These are phyloP conservation scores for Teleogryllus oceanicus DNA, from an alignment of 2,888 invertebrate genomes.

Conservation along the genomic window DNA sequence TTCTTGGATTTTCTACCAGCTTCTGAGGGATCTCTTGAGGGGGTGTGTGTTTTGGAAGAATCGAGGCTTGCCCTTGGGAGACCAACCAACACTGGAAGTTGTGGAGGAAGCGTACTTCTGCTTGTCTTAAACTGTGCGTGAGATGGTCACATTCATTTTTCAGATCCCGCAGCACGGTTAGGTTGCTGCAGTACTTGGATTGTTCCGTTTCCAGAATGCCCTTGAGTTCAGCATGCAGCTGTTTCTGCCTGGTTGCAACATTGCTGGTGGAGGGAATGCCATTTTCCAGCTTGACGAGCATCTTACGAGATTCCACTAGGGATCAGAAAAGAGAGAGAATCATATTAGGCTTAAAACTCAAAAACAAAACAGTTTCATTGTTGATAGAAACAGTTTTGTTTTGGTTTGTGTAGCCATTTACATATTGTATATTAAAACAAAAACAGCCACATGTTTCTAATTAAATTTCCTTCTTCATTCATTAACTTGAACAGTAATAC, in stretches of 20 bases:
- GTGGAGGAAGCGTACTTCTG: slow-evolving; percentile 39
- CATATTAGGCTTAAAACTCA: background rate
- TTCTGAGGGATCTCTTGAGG: background rate
- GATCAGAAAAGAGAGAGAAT: background rate
- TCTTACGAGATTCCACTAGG: background rate
- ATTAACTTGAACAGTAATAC: too few species aligned
- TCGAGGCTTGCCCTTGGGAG: background rate
- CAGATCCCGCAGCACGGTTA: slow-evolving; percentile 31
- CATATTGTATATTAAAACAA: too few species aligned
- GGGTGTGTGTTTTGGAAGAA: background rate
- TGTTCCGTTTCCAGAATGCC: background rate
- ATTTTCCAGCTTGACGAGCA: background rate
- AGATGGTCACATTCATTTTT: slow-evolving; percentile 44
- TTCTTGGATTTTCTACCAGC: background rate
- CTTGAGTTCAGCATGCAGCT: background rate
- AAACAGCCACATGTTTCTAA: too few species aligned
- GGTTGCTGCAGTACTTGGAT: slow-evolving; percentile 19
- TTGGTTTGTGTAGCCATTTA: background rate
- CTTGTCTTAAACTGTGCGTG: slow-evolving; percentile 42
- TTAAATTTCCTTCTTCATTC: too few species aligned
- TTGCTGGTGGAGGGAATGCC: background rate
- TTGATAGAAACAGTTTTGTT: slow-evolving; percentile 7
- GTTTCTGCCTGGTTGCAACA: background rate
- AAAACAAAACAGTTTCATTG: background rate
- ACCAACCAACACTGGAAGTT: slow-evolving; percentile 32